Conservation (phyloP, 2,113 vertebrate genomes). For the Carassius gibelio region DNA sequence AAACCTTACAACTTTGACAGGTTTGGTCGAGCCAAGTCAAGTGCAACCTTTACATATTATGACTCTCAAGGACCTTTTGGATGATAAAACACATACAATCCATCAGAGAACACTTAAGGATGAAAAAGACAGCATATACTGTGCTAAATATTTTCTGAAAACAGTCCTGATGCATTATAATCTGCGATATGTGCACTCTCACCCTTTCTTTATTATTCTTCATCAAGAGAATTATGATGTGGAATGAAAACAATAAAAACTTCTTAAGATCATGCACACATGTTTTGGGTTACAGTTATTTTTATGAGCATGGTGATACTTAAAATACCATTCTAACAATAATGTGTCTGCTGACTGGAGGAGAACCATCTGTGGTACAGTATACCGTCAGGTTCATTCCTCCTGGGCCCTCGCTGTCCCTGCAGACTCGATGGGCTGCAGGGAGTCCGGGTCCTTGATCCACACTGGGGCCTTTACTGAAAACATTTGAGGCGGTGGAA, state of each 20-base stretch:
- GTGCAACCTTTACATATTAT: background rate
- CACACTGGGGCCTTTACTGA: too few species aligned
- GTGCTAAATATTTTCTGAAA: background rate
- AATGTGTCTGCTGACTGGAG: slow-evolving; percentile 22
- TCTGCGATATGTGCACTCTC: background rate
- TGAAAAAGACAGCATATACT: background rate
- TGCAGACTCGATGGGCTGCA: too few species aligned
- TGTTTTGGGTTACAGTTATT: slow-evolving; percentile 41
- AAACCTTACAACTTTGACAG: slow-evolving; percentile 39
- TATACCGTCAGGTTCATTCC: background rate
- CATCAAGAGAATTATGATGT: background rate
- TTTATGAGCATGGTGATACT: slow-evolving; percentile 41
- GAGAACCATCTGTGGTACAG: slow-evolving; percentile 13
- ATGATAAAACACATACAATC: background rate
- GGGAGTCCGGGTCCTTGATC: slow-evolving; percentile 37
- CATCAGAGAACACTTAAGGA: background rate
- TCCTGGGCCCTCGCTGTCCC: slow-evolving; percentile 1
- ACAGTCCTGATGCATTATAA: background rate
- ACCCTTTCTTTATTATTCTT: background rate
- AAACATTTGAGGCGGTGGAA: slow-evolving; percentile 69
- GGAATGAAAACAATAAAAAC: background rate
- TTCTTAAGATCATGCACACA: background rate
- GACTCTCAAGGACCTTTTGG: background rate
- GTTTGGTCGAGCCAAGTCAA: slow-evolving; percentile 16
- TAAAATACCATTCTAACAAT: slow-evolving; percentile 50